Conservation (phyloP, 2,113 vertebrate species). For the Syngnathoides biaculeatus region DNA sequence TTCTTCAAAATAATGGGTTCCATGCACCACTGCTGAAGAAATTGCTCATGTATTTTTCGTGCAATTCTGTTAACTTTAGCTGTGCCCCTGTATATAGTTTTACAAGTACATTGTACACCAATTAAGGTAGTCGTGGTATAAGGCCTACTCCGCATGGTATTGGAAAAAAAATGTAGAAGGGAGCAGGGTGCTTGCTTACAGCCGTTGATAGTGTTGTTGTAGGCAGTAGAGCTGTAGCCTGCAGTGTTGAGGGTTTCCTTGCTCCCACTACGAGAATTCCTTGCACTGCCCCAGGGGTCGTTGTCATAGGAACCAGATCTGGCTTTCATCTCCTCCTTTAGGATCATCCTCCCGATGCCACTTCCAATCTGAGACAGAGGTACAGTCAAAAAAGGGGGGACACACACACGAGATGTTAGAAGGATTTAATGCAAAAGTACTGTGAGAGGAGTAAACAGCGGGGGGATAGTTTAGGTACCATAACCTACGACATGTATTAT, state of each 20-base stretch:
- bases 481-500: slow-evolving; percentile 28
- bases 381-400: neutral
- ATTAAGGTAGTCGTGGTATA: too few relatives aligned
- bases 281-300: slow-evolving; percentile 92
- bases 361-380: slow-evolving; percentile 82
- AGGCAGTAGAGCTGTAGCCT: slow-evolving; percentile 82
- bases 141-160: too few relatives aligned
- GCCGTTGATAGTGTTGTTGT: slow-evolving; percentile 91
- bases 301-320: slow-evolving; percentile 90
- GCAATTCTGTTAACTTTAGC: too few relatives aligned
- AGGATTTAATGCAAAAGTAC: slow-evolving; percentile 22
- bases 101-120: too few relatives aligned
- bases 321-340: slow-evolving; percentile 99
- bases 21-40: too few relatives aligned
- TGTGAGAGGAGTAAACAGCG: slow-evolving; percentile 9
- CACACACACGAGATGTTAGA: neutral
- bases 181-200: slow-evolving; percentile 77
- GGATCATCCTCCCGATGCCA: slow-evolving; percentile 93
- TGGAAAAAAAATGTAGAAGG: neutral
- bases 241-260: slow-evolving; percentile 88
- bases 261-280: slow-evolving; percentile 90
- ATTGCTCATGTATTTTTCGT: too few relatives aligned
- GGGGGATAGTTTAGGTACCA: neutral
- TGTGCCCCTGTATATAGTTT: too few relatives aligned
- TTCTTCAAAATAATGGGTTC: too few relatives aligned